A percentile compares a stretch with the other conserved stretches of the same genome.
phyloP scores from a whole-genome alignment of 30 jellyfish, hydroid and myxozoan species.

The Turritopsis dohrnii region DNA sequence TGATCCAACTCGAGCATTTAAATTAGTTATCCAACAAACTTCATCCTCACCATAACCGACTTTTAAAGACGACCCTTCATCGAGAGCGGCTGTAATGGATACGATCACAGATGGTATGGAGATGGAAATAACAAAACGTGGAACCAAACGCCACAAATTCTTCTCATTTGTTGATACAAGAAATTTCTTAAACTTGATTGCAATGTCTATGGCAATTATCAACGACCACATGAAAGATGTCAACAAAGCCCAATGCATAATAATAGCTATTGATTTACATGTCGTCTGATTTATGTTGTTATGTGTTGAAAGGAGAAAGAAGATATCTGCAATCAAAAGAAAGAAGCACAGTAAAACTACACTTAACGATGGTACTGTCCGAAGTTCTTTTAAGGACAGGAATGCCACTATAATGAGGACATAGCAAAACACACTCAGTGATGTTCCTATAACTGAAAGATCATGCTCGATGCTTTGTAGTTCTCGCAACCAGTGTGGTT shows the following conservation, averaged over 20 bases:
- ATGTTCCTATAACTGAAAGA: neutral
- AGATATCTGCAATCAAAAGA: neutral
- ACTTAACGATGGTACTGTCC: conserved; percentile 15
- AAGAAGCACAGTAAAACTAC: neutral
- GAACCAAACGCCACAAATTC: neutral
- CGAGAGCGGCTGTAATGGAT: neutral
- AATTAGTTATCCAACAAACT: conserved; percentile 4
- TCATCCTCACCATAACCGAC: conserved; percentile 15
- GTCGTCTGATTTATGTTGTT: neutral
- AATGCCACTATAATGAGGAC: neutral
- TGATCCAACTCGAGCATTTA: conserved; percentile 5
- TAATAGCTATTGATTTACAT: neutral
- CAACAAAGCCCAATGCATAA: conserved; percentile 10
- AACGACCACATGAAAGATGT: conserved; percentile 1
- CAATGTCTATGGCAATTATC: conserved; percentile 11
- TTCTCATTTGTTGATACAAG: neutral
- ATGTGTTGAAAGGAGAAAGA: neutral
- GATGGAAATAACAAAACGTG: neutral
- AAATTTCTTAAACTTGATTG: neutral
- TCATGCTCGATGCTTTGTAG: neutral
- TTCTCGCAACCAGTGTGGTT: neutral
- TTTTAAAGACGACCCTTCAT: neutral
- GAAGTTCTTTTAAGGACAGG: neutral
- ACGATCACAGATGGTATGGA: neutral
- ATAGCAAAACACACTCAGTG: conserved; percentile 10